Evolutionary conservation across 2,888 invertebrate genomes (phyloP).

Genomic region (Barypeithes pellucidus): DNA sequence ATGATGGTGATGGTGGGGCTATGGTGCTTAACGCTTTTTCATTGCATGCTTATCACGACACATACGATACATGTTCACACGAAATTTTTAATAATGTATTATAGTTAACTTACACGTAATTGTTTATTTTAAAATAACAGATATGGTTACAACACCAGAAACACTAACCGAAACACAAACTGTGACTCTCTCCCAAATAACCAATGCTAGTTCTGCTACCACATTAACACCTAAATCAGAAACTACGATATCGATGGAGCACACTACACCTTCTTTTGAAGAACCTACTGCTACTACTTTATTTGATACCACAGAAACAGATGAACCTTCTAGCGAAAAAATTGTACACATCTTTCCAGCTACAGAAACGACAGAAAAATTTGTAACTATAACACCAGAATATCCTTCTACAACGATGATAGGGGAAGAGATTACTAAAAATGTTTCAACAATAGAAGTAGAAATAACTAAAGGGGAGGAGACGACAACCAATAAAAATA

Average conservation of each 20-base stretch:
- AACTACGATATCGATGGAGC: slow-evolving; percentile 56
- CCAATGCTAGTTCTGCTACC: slow-evolving; percentile 64
- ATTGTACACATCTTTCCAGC: slow-evolving; percentile 57
- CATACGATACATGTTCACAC: slow-evolving; percentile 57
- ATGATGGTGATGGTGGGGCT: slow-evolving; percentile 55
- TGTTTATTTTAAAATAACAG: slow-evolving; percentile 69
- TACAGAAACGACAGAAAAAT: slow-evolving; percentile 57
- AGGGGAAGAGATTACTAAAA: slow-evolving; percentile 21
- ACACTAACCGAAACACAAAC: slow-evolving; percentile 69
- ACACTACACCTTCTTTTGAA: slow-evolving; percentile 44
- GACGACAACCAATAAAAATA: slow-evolving; percentile 10
- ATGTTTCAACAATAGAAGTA: slow-evolving; percentile 7
- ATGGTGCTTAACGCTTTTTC: slow-evolving; percentile 54
- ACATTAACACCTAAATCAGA: slow-evolving; percentile 61
- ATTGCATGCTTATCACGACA: slow-evolving; percentile 58
- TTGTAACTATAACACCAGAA: slow-evolving; percentile 58
- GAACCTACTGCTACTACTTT: slow-evolving; percentile 42
- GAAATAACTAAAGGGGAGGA: slow-evolving; percentile 28
- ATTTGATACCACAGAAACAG: slow-evolving; percentile 33
- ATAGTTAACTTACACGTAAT: slow-evolving; percentile 62
- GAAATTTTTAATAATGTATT: slow-evolving; percentile 47
- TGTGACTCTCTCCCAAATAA: slow-evolving; percentile 63
- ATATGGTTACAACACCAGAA: slow-evolving; percentile 69
- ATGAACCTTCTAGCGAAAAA: slow-evolving; percentile 52
- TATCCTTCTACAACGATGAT: slow-evolving; percentile 47